Conservation (phyloP, 1,140 invertebrate species). For the Wiebesia pumilae region DNA sequence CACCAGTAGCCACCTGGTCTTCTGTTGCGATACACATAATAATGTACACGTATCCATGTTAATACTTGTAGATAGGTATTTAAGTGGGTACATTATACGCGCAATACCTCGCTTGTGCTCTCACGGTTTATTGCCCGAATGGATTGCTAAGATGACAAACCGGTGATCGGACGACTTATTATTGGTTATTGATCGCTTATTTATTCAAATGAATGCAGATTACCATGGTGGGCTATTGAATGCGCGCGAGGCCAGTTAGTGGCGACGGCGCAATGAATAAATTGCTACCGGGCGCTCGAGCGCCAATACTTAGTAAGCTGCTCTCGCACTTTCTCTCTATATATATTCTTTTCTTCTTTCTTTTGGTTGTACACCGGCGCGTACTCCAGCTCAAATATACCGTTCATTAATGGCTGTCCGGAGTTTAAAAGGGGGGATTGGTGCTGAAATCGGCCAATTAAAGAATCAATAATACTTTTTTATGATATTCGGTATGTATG, state of each 20-base stretch:
- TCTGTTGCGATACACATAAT: too few species aligned
- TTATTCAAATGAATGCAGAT: constrained; percentile 76
- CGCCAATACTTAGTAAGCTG: constrained; percentile 67
- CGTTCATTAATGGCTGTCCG: constrained; percentile 32
- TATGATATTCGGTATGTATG: constrained; percentile 16
- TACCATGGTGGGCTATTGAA: constrained; percentile 68
- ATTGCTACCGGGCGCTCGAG: constrained; percentile 73
- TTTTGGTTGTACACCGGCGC: neutral
- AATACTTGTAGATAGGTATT: neutral
- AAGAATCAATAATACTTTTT: constrained; percentile 52
- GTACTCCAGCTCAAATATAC: neutral
- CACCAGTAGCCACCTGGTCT: constrained; percentile 43
- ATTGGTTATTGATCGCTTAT: constrained; percentile 76
- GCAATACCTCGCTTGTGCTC: neutral
- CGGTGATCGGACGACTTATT: constrained; percentile 71
- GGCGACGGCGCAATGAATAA: constrained; percentile 74
- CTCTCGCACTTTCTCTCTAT: constrained; percentile 18
- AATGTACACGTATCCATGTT: neutral
- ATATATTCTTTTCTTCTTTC: constrained; percentile 13
- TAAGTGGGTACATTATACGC: neutral
- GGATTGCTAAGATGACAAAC: constrained; percentile 72
- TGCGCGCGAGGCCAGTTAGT: constrained; percentile 70
- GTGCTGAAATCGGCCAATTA: constrained; percentile 50
- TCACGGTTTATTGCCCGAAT: constrained; percentile 63
- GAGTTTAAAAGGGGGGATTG: constrained; percentile 29